Percentiles rank a stretch among this genome's conserved stretches.
Conservation (phyloP, 2,797 vertebrate genomes). For the Pseudochirops cupreus region DNA sequence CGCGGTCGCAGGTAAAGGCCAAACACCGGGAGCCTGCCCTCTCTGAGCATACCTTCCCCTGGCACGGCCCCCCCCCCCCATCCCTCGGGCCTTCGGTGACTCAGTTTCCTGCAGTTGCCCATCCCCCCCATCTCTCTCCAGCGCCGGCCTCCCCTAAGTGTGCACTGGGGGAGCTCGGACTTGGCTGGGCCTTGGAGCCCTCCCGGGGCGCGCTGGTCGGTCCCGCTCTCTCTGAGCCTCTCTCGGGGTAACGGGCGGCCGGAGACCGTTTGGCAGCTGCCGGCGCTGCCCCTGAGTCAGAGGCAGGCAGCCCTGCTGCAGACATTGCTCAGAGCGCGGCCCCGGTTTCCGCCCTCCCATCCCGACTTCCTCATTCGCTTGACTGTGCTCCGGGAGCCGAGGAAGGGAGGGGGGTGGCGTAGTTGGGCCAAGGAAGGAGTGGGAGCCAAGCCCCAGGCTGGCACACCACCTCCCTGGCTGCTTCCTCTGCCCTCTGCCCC, state of each 20-base stretch:
- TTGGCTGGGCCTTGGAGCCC: slow-evolving; percentile 74
- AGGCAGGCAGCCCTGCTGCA: slow-evolving; percentile 73
- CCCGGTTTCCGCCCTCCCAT: slow-evolving; percentile 82
- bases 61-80: neutral
- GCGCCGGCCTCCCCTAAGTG: neutral
- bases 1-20: neutral
- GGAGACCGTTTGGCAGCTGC: slow-evolving; percentile 83
- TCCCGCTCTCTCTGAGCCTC: neutral
- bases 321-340: slow-evolving; percentile 77
- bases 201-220: neutral
- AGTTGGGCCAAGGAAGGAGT: neutral
- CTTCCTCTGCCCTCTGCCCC: neutral
- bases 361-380: slow-evolving; percentile 85
- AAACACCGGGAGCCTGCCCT: neutral
- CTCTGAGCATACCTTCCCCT: neutral
- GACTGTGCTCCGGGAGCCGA: slow-evolving; percentile 57
- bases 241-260: slow-evolving; percentile 78
- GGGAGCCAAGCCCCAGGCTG: neutral
- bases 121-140: neutral
- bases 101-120: neutral
- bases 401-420: slow-evolving; percentile 35
- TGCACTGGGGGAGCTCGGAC: neutral
- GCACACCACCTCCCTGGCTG: neutral
- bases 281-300: slow-evolving; percentile 84
- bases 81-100: neutral